phyloP scores from a whole-genome alignment of 2,888 invertebrate species.

The Gari tellinella region DNA sequence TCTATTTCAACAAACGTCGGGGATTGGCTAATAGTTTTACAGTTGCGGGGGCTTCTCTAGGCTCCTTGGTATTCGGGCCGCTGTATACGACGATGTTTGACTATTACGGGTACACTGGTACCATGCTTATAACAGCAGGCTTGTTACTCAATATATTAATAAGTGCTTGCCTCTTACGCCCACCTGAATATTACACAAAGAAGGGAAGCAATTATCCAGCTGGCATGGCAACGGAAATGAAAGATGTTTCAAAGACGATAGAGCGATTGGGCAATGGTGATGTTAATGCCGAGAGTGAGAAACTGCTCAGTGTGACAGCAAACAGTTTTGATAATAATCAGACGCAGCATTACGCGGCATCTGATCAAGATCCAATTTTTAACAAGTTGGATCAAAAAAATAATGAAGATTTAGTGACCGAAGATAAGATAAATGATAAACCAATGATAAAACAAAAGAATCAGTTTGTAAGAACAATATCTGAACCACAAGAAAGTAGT shows the following conservation, averaged over 20 bases:
- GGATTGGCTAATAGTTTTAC: slow-evolving; percentile 48
- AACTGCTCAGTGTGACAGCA: background rate
- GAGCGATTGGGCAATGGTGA: too few species aligned
- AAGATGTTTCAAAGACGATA: background rate
- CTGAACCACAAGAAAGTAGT: background rate
- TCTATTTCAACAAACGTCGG: slow-evolving; percentile 49
- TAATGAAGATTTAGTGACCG: too few species aligned
- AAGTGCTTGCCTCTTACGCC: slow-evolving; percentile 41
- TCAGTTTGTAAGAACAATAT: background rate
- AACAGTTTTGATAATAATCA: background rate
- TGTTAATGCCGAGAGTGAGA: background rate
- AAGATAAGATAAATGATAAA: too few species aligned
- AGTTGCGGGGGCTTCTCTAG: slow-evolving; percentile 44
- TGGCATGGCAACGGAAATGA: background rate
- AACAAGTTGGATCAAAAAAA: too few species aligned
- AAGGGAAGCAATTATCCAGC: background rate
- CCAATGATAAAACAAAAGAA: too few species aligned
- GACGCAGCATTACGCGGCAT: too few species aligned
- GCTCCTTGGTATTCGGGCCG: slow-evolving; percentile 45
- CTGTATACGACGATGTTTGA: slow-evolving; percentile 42
- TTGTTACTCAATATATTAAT: slow-evolving; percentile 42
- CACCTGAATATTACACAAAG: slow-evolving; percentile 23
- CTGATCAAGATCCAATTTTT: background rate
- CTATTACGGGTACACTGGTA: slow-evolving; percentile 41
- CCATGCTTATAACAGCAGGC: slow-evolving; percentile 41